These are phyloP conservation scores for Anas platyrhynchos DNA, from an alignment of 2,113 vertebrate genomes.

Conservation along the genomic window DNA sequence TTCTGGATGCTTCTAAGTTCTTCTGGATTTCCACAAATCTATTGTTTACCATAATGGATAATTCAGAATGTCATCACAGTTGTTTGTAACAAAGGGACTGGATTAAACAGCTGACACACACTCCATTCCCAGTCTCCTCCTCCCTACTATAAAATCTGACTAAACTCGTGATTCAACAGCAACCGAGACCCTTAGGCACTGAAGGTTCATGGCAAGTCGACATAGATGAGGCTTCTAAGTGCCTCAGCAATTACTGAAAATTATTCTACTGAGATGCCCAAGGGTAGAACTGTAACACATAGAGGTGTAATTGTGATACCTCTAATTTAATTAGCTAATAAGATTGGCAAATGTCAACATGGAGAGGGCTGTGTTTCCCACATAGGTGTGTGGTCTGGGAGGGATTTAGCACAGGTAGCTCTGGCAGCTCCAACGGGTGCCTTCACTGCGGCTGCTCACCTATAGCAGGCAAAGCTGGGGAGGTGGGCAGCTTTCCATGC, in stretches of 20 bases:
- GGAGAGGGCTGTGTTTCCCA: background rate
- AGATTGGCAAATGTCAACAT: background rate
- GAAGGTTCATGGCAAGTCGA: background rate
- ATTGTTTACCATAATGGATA: background rate
- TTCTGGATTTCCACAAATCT: background rate
- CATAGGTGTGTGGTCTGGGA: background rate
- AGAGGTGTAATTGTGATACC: background rate
- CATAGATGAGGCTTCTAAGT: background rate
- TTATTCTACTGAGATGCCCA: rapidly evolving
- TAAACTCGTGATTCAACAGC: rapidly evolving
- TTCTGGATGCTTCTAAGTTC: background rate
- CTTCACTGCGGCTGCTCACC: background rate
- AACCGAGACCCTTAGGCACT: background rate
- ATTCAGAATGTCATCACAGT: background rate
- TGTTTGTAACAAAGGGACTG: background rate
- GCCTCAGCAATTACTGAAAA: background rate
- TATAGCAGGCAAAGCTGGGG: background rate
- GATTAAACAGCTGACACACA: background rate
- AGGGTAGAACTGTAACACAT: background rate
- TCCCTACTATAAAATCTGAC: background rate
- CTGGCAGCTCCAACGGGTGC: rapidly evolving
- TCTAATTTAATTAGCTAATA: background rate
- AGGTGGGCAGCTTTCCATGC: background rate
- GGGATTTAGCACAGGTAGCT: background rate
- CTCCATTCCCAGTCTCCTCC: background rate